phyloP scores from a whole-genome alignment of 2,113 vertebrate species.

The Mungos mungo region DNA sequence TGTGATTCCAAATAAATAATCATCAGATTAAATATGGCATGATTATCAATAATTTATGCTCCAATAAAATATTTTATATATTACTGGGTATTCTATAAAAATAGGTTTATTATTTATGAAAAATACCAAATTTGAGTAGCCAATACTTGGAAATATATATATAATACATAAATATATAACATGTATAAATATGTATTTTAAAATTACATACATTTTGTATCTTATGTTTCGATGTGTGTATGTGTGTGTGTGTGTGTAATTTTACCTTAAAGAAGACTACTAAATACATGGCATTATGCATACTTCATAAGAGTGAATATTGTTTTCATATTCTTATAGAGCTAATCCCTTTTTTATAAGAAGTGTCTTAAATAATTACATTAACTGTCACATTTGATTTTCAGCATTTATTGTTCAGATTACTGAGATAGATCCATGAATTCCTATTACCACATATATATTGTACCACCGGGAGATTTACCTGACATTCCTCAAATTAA shows the following conservation, averaged over 20 bases:
- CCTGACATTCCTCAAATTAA: neutral
- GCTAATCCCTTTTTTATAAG: neutral
- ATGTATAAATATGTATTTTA: too few species aligned
- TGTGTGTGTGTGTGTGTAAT: neutral
- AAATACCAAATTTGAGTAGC: neutral
- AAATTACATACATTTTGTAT: neutral
- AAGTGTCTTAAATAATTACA: neutral
- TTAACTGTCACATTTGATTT: neutral
- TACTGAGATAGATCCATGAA: neutral
- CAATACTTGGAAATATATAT: neutral
- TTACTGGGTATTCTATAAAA: neutral
- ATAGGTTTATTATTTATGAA: neutral
- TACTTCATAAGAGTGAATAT: neutral
- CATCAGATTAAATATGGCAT: neutral
- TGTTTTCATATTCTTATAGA: neutral
- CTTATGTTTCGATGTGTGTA: neutral
- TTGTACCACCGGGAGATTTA: neutral
- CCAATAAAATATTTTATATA: neutral
- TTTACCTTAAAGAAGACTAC: neutral
- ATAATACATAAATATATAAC: too few species aligned
- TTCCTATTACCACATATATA: neutral
- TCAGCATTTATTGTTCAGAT: neutral
- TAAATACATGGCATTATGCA: neutral
- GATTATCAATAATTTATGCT: neutral
- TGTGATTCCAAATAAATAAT: neutral